Percentiles rank a stretch among this genome's conserved stretches.
Conservation (phyloP, 2,888 invertebrate genomes). For the Ectemnius cavifrons region DNA sequence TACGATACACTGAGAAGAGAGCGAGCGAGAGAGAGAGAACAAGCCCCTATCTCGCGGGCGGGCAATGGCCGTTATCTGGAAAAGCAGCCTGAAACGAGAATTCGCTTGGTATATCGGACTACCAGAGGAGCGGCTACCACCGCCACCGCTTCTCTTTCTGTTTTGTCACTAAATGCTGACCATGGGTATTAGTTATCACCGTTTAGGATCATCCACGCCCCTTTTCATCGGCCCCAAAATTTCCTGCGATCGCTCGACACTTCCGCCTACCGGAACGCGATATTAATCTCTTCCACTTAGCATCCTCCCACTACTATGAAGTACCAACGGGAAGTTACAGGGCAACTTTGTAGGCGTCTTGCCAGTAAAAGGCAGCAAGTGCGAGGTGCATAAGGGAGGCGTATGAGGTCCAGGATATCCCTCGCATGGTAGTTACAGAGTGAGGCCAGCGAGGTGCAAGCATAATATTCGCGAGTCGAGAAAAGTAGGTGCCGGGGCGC, state of each 20-base stretch:
- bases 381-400: no score
- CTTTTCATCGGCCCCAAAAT: background rate
- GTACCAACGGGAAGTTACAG: background rate
- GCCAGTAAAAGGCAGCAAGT: background rate
- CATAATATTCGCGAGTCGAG: conserved; percentile 67
- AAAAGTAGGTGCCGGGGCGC: conserved; percentile 59
- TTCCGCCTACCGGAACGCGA: background rate
- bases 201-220: background rate
- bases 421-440: conserved; percentile 61
- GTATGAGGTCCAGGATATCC: conserved; percentile 12
- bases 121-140: background rate
- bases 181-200: conserved; percentile 56
- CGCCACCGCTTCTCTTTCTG: conserved; percentile 51
- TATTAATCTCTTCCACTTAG: background rate
- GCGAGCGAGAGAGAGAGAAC: background rate
- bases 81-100: conserved; percentile 67
- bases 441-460: conserved; percentile 58
- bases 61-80: conserved; percentile 69
- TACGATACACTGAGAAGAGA: conserved; percentile 41
- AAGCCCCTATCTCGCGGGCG: conserved; percentile 60
- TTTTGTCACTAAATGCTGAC: conserved; percentile 59
- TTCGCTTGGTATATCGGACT: conserved; percentile 58
- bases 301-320: background rate
- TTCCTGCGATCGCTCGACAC: background rate
- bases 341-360: background rate